Base-by-base conservation (phyloP, 2,888 invertebrate species). In the Apodemia zela region DNA sequence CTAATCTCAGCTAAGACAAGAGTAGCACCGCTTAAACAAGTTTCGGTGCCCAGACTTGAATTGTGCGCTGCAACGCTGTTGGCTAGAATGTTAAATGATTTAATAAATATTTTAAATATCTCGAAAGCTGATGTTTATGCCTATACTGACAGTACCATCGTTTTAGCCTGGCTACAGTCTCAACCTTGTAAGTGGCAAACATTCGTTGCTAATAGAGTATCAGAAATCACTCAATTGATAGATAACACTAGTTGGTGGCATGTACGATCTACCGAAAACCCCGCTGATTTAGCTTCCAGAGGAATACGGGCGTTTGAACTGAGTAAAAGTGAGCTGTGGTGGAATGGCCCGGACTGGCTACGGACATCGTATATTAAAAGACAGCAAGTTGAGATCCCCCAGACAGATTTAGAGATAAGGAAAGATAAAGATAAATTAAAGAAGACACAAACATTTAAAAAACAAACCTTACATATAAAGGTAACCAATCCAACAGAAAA, bases 261-360 rank as follows among this genome's bases (percentile, higher is more conserved):
- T 60, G 71, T 72, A 4, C 49, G 60, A 11, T 69, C 71, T 3
- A 18, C 58, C 8, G 60, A 70, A 0, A 72, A 73, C 38, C 71
- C 73, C 15, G 71, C 73, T 2, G 71, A 72, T 59, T 38, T 67
- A 17, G 71, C 71, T 3, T 71, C 72, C 3, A 47, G 71, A 62
- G 69, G 69, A 17, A 65, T 64, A 58, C 33, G 59, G 6, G 25
- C 67, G 25, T 21, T 38, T 7, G 67, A 71, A 13, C 59, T 72
- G 49, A 63, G 66, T n/a, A 29, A 65, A 1, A 57, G 57, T n/a
- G 45, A 60, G 4, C 59, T 70, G 8, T 72, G 71, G 72, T 70
- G 69, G 69, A 59, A 63, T 4, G 72, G 72, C 3, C 72, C 71
- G 7, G n/a, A 21, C 0, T 73, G 72, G 72, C 57, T 59, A 67